Conservation (phyloP, 2,113 vertebrate species). For the Hippocampus comes region DNA sequence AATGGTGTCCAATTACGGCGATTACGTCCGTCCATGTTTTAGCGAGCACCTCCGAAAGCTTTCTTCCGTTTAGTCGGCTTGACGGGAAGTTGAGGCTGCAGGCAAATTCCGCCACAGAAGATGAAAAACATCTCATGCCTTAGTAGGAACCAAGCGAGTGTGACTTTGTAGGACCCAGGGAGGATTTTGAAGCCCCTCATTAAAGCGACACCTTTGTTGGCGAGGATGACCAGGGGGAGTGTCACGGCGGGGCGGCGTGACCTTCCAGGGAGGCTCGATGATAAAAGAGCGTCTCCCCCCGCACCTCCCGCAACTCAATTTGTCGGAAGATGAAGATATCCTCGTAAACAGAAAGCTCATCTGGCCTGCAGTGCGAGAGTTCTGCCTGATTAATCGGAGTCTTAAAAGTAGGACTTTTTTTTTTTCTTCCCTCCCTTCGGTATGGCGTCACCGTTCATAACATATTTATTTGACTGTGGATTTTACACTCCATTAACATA, state of each 20-base stretch:
- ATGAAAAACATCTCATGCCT: constrained; percentile 18
- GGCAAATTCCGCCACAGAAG: constrained; percentile 7
- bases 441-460: neutral
- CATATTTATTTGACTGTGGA: constrained; percentile 2
- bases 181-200: constrained; percentile 43
- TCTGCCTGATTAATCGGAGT: constrained; percentile 22
- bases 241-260: constrained; percentile 29
- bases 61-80: constrained; percentile 18
- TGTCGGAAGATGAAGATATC: constrained; percentile 61
- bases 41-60: constrained; percentile 2
- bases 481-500: neutral
- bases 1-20: constrained; percentile 58
- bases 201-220: constrained; percentile 48
- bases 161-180: constrained; percentile 26
- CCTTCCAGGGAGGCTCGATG: constrained; percentile 55
- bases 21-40: constrained; percentile 47
- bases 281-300: constrained; percentile 30
- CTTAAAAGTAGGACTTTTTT: neutral
- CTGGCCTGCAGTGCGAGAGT: constrained; percentile 16
- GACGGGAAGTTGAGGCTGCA: constrained; percentile 7
- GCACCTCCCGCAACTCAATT: constrained; percentile 35
- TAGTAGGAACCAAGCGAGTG: constrained; percentile 34
- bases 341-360: constrained; percentile 41
- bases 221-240: constrained; percentile 41
- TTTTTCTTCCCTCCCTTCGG: neutral